phyloP scores from a whole-genome alignment of 1,140 invertebrate genomes.

The Belonocnema kinseyi region DNA sequence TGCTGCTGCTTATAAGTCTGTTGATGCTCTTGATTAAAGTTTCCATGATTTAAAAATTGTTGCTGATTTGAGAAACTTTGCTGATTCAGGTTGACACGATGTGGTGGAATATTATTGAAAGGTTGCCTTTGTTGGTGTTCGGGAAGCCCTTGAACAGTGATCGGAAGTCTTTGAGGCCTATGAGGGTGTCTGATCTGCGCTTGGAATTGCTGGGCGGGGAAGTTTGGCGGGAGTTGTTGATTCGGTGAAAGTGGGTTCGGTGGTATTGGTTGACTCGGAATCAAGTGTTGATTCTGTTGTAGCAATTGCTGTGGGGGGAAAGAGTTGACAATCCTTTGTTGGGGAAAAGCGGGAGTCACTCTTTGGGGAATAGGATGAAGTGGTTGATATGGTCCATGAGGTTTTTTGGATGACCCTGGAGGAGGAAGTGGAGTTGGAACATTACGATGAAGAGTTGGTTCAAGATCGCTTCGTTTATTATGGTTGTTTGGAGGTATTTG shows the following conservation, averaged over 20 bases:
- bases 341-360: conserved; percentile 69
- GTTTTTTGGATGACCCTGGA: conserved; percentile 63
- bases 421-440: conserved; percentile 46
- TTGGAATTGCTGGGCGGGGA: conserved; percentile 47
- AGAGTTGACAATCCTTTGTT: conserved; percentile 74
- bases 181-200: conserved; percentile 40
- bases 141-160: conserved; percentile 70
- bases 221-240: conserved; percentile 50
- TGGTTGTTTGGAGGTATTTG: conserved; percentile 72
- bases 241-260: conserved; percentile 8
- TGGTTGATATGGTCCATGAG: conserved; percentile 69
- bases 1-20: conserved; percentile 61
- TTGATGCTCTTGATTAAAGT: conserved; percentile 52
- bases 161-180: conserved; percentile 60
- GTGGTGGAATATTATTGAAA: conserved; percentile 60
- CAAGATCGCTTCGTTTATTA: conserved; percentile 70
- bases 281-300: conserved; percentile 60
- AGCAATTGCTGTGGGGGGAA: conserved; percentile 70
- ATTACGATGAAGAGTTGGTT: conserved; percentile 53
- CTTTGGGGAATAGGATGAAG: conserved; percentile 70
- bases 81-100: conserved; percentile 57
- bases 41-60: conserved; percentile 21
- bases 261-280: conserved; percentile 50
- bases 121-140: conserved; percentile 65
- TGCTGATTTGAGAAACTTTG: conserved; percentile 51